These are phyloP conservation scores for Athalia rosae DNA, from an alignment of 2,888 invertebrate species.

Conservation along the genomic window DNA sequence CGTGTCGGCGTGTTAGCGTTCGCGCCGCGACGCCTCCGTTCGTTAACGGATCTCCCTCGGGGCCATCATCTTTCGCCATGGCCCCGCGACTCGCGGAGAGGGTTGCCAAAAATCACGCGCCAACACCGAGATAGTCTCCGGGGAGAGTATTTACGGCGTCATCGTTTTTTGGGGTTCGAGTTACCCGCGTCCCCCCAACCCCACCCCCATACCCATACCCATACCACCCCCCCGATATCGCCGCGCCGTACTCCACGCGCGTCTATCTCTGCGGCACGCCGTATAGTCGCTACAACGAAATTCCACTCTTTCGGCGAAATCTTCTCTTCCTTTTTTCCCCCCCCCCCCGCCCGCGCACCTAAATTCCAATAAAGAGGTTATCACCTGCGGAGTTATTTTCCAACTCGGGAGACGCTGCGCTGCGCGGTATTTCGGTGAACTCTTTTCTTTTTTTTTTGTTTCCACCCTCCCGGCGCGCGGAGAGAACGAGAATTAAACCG, in stretches of 20 bases:
- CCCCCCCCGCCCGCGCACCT: too few relatives aligned
- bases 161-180: background rate
- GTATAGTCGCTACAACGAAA: too few relatives aligned
- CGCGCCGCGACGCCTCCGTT: constrained; percentile 2
- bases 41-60: constrained; percentile 10
- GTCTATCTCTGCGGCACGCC: too few relatives aligned
- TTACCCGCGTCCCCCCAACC: background rate
- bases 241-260: too few relatives aligned
- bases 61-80: constrained; percentile 8
- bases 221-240: too few relatives aligned
- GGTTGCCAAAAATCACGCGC: background rate
- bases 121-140: constrained; percentile 4
- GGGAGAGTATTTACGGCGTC: background rate
- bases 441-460: too few relatives aligned
- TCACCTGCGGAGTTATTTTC: background rate
- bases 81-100: background rate
- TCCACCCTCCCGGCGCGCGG: too few relatives aligned
- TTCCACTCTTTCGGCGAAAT: too few relatives aligned
- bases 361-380: too few relatives aligned
- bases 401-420: background rate
- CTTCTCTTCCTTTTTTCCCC: too few relatives aligned
- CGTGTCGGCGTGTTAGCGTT: background rate
- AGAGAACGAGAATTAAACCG: too few relatives aligned
- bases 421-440: background rate
- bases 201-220: background rate